Conservation (phyloP, 2,113 vertebrate genomes). For the Hyperoodon ampullatus region DNA sequence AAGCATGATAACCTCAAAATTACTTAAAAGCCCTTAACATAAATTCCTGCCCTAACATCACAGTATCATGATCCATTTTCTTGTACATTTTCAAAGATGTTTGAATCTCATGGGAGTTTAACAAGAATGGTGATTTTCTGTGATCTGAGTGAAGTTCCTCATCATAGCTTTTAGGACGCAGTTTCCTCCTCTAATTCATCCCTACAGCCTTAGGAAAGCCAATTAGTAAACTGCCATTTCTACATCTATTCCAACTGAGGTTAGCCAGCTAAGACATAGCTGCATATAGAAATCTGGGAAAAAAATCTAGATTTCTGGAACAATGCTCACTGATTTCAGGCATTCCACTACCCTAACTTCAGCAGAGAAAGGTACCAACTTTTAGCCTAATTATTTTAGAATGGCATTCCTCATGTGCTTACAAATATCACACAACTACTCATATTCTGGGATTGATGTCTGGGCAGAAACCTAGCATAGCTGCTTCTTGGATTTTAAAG, state of each 20-base stretch:
- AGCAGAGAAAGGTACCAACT: neutral
- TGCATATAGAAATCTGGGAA: neutral
- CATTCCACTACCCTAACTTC: neutral
- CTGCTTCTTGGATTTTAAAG: neutral
- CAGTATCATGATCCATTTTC: neutral
- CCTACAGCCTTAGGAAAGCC: neutral
- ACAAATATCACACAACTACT: neutral
- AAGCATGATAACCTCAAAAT: neutral
- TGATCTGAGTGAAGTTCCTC: neutral
- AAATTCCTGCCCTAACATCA: neutral
- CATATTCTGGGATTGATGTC: neutral
- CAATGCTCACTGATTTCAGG: neutral
- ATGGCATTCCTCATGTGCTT: neutral
- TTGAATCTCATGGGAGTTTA: neutral
- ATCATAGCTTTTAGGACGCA: neutral
- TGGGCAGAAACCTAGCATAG: neutral
- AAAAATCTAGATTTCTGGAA: neutral
- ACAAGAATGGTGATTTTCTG: neutral
- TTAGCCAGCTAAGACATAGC: neutral
- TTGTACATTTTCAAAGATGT: neutral
- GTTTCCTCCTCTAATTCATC: neutral
- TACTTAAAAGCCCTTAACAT: neutral
- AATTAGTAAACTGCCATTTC: slow-evolving; percentile 9
- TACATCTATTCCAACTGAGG: neutral
- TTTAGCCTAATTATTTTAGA: neutral